Evolutionary conservation across 35 echinoderm and acorn worm genomes (phyloP), one percentile per base, ranked within the genome.

Genomic region (Stichopus chloronotus): DNA sequence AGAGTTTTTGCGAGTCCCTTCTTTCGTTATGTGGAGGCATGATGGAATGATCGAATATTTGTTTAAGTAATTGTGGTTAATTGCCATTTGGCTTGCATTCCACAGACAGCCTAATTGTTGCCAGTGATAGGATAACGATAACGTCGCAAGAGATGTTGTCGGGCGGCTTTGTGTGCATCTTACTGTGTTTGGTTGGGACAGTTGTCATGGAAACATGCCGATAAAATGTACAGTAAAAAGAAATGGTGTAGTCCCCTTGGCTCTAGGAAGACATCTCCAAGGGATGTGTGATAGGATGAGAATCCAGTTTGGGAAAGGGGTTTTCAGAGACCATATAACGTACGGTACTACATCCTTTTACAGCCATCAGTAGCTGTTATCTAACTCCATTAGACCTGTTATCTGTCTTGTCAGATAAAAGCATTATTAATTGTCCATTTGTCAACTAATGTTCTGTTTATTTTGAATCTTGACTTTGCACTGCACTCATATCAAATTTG

Each of bases 1-100:
- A 72, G 14, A 61, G 8, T 61, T 61, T 72, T n/a, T 5, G 4
- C 14, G 19, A 72, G 69, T 16, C 22, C 69, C 69, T 21, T 72
- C 16, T 72, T 72, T 20, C 19, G 19, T 72, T 20, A 72, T 20
- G 69, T 72, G 19, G 69, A 6, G 30, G 19, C 69, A 17, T n/a
- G 69, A 72, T 72, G 69, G 69, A 72, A 72, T 72, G 69, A 72
- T 72, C 69, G 3, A 72, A 72, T 72, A 72, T 72, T 72, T 72
- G 17, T 72, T 72, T 72, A 20, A 72, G 69, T 72, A 72, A 72
- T 72, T 72, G 22, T 14, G 22, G 69, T 72, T 72, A 72, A 72
- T 72, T 72, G 17, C 69, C 22, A 20, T 72, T 72, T 72, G 69
- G 69, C 12, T n/a, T 20, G 69, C 69, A 7, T 16, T 72, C 69